These are phyloP conservation scores for Apocheima hispidaria DNA, from an alignment of 2,888 invertebrate species.

Conservation along the genomic window DNA sequence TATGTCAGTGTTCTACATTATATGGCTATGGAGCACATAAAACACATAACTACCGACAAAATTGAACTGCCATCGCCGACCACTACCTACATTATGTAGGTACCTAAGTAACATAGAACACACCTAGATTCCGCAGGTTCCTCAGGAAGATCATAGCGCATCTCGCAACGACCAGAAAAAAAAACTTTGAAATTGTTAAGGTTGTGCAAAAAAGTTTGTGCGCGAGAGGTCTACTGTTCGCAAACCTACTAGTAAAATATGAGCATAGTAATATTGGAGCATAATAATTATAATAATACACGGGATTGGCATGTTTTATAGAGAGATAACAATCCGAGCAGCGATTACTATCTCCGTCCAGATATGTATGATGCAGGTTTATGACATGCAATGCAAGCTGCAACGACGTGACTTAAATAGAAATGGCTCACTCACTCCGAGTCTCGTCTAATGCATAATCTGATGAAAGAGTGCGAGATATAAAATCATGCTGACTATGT, in stretches of 20 bases:
- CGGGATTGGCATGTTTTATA: conserved; percentile 20
- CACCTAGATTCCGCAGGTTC: too few relatives aligned
- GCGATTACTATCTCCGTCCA: conserved; percentile 37
- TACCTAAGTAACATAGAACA: too few relatives aligned
- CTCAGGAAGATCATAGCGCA: too few relatives aligned
- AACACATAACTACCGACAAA: too few relatives aligned
- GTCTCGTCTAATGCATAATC: conserved; percentile 24
- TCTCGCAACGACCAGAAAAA: too few relatives aligned
- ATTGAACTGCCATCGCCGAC: too few relatives aligned
- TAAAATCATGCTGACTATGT: background rate
- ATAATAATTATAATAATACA: background rate
- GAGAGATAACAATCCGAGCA: conserved; percentile 16
- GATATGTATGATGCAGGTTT: conserved; percentile 38
- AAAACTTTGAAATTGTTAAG: too few relatives aligned
- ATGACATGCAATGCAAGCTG: conserved; percentile 41
- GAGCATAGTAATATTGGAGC: background rate
- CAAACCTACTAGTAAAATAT: background rate
- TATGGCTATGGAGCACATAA: too few relatives aligned
- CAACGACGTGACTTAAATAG: conserved; percentile 41
- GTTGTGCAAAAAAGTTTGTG: too few relatives aligned
- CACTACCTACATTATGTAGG: too few relatives aligned
- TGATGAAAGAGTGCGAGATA: conserved; percentile 10
- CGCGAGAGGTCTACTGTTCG: too few relatives aligned
- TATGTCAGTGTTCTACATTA: too few relatives aligned
- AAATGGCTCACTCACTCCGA: conserved; percentile 20